A percentile compares a stretch with the other conserved stretches of the same genome.
phyloP scores from a whole-genome alignment of 1,140 invertebrate species.

The Zaprionus vittiger region DNA sequence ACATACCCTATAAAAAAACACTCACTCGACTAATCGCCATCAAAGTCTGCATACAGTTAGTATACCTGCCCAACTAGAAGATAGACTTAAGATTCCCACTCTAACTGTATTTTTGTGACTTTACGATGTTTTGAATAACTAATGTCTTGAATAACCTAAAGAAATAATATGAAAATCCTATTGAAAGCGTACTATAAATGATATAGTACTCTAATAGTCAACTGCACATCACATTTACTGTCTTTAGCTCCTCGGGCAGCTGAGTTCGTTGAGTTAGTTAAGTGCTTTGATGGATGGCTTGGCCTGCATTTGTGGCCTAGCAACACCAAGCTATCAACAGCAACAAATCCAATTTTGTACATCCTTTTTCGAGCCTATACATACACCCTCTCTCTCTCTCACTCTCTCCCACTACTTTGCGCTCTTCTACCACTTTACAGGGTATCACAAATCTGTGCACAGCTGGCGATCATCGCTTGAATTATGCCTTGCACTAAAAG shows the following conservation, averaged over 20 bases:
- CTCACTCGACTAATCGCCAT: neutral
- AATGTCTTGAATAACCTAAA: neutral
- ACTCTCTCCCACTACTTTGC: neutral
- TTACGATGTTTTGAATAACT: neutral
- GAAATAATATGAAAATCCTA: neutral
- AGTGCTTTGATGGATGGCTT: neutral
- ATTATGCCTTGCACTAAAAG: slow-evolving; percentile 79
- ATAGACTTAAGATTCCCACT: neutral
- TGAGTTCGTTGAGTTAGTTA: neutral
- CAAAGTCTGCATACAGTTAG: neutral
- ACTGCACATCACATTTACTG: neutral
- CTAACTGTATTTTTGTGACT: neutral
- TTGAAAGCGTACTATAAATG: neutral
- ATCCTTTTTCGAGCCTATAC: neutral
- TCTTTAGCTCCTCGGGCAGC: neutral
- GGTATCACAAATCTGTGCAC: slow-evolving; percentile 19
- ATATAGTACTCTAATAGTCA: neutral
- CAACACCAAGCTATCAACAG: neutral
- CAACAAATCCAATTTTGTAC: neutral
- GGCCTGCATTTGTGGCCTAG: neutral
- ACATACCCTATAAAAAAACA: slow-evolving; percentile 20
- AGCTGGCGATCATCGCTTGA: slow-evolving; percentile 49
- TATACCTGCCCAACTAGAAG: neutral
- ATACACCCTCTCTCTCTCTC: neutral
- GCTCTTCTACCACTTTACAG: slow-evolving; percentile 7